Base-by-base conservation (phyloP, 1,140 invertebrate genomes). In the Teleogryllus occipitalis region DNA sequence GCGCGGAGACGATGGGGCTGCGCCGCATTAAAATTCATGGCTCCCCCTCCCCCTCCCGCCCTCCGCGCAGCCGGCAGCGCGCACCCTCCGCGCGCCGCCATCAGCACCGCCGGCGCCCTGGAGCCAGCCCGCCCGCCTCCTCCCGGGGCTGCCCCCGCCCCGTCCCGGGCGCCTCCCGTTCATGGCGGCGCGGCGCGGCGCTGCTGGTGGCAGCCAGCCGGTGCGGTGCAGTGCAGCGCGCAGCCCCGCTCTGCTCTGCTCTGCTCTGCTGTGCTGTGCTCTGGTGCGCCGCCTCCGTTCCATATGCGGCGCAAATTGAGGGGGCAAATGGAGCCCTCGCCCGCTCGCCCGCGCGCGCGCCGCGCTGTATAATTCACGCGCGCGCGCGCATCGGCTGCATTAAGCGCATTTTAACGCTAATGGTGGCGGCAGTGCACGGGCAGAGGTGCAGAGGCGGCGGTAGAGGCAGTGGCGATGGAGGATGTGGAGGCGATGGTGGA, bases 301-400 rank as follows among this genome's bases (percentile, higher is more conserved):
- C 76, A 54, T 77, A 77, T 77, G 76, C 76, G 48, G 76, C 14
- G 76, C 10, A 77, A 77, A 77, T 77, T 77, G 76, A 77, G 76
- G 76, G 76, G 76, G 14, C 76, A 77, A 77, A 77, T 77, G 76
- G 76, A 77, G 49, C 8, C 49, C 49, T 54, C 49, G 49, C 49
- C 15, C 49, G 49, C 49, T 54, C 49, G 8, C 49, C 8, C 49
- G 49, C 49, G 49, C 49, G 49, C 49, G n/a, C n/a, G n/a, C n/a
- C 54, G 54, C 54, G 54, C 54, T 65, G 54, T 65, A 65, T 65
- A 65, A 65, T 65, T 65, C 54, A 65, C 54, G 54, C 54, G 18
- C 27, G 27, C 27, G 27, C 27, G 27, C 54, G 54, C 54, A 65
- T 65, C 54, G 54, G 54, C 54, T 65, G 54, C 54, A 65, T 65